A percentile compares a stretch with the other conserved stretches of the same genome.
phyloP scores from a whole-genome alignment of 2,113 vertebrate genomes.

The Stomatorhinus ivindoensis region DNA sequence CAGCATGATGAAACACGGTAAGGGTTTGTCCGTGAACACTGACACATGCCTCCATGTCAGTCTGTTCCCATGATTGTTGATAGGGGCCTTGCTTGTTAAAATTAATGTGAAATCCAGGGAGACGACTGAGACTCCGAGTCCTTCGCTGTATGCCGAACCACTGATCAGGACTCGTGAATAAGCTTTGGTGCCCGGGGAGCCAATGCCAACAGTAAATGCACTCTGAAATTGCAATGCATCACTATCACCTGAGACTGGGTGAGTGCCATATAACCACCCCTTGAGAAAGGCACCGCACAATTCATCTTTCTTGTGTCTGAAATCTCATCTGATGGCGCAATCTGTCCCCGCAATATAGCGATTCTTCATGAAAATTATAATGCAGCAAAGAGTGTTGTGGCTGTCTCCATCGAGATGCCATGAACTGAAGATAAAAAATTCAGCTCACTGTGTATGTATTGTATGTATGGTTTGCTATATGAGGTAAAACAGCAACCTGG shows the following conservation, averaged over 20 bases:
- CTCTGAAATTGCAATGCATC: not conserved
- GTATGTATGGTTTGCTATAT: not conserved
- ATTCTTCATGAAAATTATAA: conserved; percentile 1
- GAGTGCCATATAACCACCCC: not conserved
- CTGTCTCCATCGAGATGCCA: not conserved
- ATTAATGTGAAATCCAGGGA: not conserved
- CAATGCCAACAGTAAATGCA: not conserved
- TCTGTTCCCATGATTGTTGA: not conserved
- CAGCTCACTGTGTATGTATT: not conserved
- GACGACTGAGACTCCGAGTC: not conserved
- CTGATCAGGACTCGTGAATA: not conserved
- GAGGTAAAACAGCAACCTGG: not conserved
- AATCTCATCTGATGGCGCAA: not conserved
- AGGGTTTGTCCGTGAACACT: too few species aligned
- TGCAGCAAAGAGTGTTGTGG: not conserved
- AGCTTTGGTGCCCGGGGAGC: not conserved
- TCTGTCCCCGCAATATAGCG: not conserved
- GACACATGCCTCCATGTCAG: not conserved
- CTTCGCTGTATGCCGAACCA: not conserved
- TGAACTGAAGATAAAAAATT: not conserved
- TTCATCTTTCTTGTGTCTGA: not conserved
- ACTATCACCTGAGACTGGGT: not conserved
- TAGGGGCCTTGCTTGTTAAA: not conserved
- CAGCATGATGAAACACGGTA: not conserved
- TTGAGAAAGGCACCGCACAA: too few species aligned